These are phyloP conservation scores for Xenentodon cancila DNA, from an alignment of 2,797 vertebrate species.

Conservation along the genomic window DNA sequence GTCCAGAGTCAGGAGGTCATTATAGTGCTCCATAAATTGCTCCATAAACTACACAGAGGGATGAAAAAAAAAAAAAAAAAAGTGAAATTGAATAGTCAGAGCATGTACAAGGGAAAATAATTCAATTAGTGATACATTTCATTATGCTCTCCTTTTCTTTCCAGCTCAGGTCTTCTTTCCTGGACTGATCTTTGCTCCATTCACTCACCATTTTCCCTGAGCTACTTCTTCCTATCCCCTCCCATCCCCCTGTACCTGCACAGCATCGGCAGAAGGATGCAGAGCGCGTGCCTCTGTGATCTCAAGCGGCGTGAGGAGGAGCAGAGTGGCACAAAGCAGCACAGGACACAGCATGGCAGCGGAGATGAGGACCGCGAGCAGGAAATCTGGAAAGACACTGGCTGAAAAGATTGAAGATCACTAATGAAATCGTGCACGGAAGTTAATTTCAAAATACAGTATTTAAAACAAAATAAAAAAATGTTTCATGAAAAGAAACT, in stretches of 20 bases:
- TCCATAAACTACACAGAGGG: conserved; percentile 75
- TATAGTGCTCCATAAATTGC: conserved; percentile 84
- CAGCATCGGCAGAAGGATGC: conserved; percentile 76
- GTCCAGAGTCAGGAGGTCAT: conserved; percentile 84
- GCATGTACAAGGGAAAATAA: conserved; percentile 58
- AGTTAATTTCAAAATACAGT: too few relatives aligned
- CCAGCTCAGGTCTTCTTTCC: conserved; percentile 16
- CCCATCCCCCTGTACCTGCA: conserved; percentile 71
- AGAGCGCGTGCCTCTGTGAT: conserved; percentile 78
- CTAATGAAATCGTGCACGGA: too few relatives aligned
- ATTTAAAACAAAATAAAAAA: too few relatives aligned
- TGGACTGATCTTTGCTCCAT: background rate
- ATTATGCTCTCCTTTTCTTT: conserved; percentile 50
- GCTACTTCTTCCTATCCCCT: conserved; percentile 10
- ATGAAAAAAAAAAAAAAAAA: conserved; percentile 7
- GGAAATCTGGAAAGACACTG: conserved; percentile 34
- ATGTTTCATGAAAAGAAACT: too few relatives aligned
- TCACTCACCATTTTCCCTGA: conserved; percentile 36
- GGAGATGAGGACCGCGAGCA: conserved; percentile 17
- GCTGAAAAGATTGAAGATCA: conserved; percentile 21
- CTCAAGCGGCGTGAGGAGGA: conserved; percentile 77
- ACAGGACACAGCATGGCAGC: conserved; percentile 78
- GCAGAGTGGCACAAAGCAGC: conserved; percentile 77
- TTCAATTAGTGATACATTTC: conserved; percentile 71
- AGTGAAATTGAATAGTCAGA: conserved; percentile 48